phyloP scores from a whole-genome alignment of 2,113 vertebrate species.

The Lathamus discolor region DNA sequence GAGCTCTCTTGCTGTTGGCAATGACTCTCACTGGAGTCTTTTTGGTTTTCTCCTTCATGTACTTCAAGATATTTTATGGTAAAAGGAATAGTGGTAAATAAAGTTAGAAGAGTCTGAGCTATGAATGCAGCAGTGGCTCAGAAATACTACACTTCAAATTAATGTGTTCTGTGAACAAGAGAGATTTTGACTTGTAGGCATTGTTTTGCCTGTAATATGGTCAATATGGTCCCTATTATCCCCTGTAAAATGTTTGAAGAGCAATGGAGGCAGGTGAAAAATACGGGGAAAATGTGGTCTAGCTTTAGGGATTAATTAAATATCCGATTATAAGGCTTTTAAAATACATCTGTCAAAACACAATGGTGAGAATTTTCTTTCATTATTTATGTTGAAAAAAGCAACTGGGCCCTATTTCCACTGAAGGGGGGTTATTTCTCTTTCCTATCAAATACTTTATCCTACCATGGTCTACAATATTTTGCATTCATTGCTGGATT shows the following conservation, averaged over 20 bases:
- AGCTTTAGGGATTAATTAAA: background rate
- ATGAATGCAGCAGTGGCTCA: background rate
- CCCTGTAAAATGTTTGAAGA: background rate
- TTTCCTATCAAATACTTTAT: background rate
- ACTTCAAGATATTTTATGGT: background rate
- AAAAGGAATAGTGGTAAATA: background rate
- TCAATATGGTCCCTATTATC: background rate
- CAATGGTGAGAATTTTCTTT: background rate
- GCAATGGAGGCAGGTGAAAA: background rate
- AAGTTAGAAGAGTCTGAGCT: background rate
- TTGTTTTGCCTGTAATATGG: background rate
- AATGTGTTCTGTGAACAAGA: background rate
- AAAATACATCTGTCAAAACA: background rate
- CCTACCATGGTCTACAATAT: background rate
- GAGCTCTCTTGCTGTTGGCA: background rate
- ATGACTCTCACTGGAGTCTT: conserved; percentile 10
- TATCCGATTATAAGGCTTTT: background rate
- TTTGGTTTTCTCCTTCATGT: background rate
- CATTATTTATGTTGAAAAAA: background rate
- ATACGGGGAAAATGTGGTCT: background rate
- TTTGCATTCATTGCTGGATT: background rate
- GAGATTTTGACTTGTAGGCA: background rate
- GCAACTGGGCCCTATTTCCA: background rate
- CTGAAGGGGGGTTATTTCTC: background rate
- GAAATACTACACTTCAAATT: background rate